These are phyloP conservation scores for Augochlora pura DNA, from an alignment of 1,140 invertebrate species.

Conservation along the genomic window DNA sequence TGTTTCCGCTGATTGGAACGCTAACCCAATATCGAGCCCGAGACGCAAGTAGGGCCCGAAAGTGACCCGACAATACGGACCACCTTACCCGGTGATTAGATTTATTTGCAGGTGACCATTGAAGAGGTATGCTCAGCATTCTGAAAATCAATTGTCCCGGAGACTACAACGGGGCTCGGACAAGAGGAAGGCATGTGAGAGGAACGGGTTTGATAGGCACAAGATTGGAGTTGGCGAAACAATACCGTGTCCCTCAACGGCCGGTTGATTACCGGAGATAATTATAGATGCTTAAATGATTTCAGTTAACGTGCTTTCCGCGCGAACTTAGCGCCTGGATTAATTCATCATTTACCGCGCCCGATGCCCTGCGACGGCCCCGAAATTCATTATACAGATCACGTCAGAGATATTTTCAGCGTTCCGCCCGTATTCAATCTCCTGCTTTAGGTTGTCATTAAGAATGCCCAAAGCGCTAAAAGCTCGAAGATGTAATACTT, in stretches of 20 bases:
- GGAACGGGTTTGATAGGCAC: slow-evolving; percentile 47
- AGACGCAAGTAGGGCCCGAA: slow-evolving; percentile 51
- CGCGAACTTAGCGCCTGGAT: slow-evolving; percentile 6
- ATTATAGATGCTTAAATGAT: slow-evolving; percentile 29
- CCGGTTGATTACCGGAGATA: slow-evolving; percentile 42
- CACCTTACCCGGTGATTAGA: slow-evolving; percentile 71
- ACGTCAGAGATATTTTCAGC: not conserved
- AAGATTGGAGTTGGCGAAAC: slow-evolving; percentile 55
- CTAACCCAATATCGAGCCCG: slow-evolving; percentile 49
- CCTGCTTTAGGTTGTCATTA: no score
- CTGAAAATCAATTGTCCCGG: slow-evolving; percentile 69
- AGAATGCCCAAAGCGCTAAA: no score
- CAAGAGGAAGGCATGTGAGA: slow-evolving; percentile 44
- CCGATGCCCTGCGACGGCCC: not conserved
- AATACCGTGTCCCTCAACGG: slow-evolving; percentile 40
- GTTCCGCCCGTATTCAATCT: no score
- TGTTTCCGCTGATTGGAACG: slow-evolving; percentile 37
- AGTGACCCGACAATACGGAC: slow-evolving; percentile 70
- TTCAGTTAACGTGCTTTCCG: not conserved
- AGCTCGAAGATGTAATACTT: no score
- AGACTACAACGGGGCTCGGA: slow-evolving; percentile 25
- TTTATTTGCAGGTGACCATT: slow-evolving; percentile 73
- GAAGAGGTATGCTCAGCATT: slow-evolving; percentile 69
- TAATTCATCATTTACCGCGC: not conserved
- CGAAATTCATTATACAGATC: not conserved